Evolutionary conservation across 1,140 invertebrate species (phyloP).

Genomic region (Lasaia peninsularis): DNA sequence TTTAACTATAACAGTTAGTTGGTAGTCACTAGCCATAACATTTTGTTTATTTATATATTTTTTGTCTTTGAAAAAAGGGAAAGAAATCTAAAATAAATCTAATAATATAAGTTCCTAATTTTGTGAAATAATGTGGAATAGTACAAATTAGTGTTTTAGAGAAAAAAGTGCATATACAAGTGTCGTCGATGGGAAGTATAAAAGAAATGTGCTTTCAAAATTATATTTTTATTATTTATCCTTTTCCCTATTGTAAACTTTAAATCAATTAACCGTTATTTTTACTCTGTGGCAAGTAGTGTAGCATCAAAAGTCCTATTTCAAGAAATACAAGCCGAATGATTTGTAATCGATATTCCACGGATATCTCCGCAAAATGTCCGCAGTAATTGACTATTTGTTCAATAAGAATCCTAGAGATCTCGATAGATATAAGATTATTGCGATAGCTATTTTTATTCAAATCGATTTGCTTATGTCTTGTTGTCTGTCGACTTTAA

Average conservation of each 20-base stretch:
- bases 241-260: neutral
- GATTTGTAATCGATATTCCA: conserved; percentile 53
- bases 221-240: neutral
- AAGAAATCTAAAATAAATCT: no score
- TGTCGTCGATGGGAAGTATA: no score
- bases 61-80: no score
- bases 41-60: no score
- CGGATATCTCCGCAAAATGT: conserved; percentile 13
- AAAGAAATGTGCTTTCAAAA: neutral
- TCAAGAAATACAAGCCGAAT: conserved; percentile 33
- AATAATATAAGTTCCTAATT: no score
- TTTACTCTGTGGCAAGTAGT: conserved; percentile 3
- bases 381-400: conserved; percentile 26
- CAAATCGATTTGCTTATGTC: neutral
- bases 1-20: no score
- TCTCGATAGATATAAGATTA: conserved; percentile 1
- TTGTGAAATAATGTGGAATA: no score
- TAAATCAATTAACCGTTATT: neutral
- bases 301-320: conserved; percentile 3
- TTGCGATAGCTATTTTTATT: conserved; percentile 5
- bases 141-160: no score
- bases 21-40: no score
- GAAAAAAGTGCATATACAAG: no score
- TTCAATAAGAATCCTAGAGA: conserved; percentile 13
- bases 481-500: neutral